Evolutionary conservation across 2,797 vertebrate species (phyloP).

Genomic region (Myoxocephalus aenaeus): DNA sequence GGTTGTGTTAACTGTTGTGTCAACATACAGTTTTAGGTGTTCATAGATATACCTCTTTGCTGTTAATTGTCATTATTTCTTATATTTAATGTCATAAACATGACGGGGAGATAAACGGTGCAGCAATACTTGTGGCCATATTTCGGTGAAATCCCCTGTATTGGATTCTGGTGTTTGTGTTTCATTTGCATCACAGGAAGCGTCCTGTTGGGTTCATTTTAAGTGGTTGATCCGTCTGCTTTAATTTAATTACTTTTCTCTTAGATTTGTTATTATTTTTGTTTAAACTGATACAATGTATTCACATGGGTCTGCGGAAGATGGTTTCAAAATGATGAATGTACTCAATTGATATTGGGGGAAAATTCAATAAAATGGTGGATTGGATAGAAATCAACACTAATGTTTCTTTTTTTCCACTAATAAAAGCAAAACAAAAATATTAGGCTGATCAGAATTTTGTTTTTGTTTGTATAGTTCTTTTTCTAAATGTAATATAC

Average conservation of each 20-base stretch:
- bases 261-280: conserved; percentile 54
- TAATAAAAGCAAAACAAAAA: not conserved
- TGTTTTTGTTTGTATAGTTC: not conserved
- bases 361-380: conserved; percentile 77
- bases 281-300: conserved; percentile 62
- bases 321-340: conserved; percentile 67
- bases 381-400: conserved; percentile 63
- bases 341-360: conserved; percentile 70
- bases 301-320: conserved; percentile 62
- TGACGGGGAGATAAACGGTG: conserved; percentile 29
- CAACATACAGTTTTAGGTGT: conserved; percentile 36
- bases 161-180: conserved; percentile 33
- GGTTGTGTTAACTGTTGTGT: conserved; percentile 37
- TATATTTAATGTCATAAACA: conserved; percentile 40
- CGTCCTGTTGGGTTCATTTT: conserved; percentile 39
- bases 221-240: conserved; percentile 43
- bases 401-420: conserved; percentile 3
- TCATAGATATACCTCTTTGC: conserved; percentile 37
- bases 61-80: conserved; percentile 20
- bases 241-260: conserved; percentile 54
- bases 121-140: conserved; percentile 61
- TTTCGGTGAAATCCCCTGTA: conserved; percentile 43
- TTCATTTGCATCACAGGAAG: conserved; percentile 46
- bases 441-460: not conserved
- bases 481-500: not conserved